phyloP scores from a whole-genome alignment of 53 echinoderm and acorn worm genomes.

The Stichopus horrens region DNA sequence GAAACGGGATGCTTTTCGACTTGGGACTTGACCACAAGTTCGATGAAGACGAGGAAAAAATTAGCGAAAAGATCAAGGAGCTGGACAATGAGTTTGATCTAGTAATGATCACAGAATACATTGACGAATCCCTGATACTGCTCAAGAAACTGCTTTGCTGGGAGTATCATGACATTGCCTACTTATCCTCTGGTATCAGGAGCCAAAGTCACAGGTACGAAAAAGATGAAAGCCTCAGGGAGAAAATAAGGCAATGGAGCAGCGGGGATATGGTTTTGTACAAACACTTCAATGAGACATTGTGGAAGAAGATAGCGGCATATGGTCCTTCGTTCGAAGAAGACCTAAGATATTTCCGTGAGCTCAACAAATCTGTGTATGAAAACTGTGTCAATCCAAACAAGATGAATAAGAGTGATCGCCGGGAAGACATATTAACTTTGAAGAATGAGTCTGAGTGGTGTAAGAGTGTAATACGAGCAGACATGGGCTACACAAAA shows the following conservation, averaged over 20 bases:
- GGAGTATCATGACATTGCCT: slow-evolving; percentile 57
- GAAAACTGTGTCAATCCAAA: slow-evolving; percentile 46
- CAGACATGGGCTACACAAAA: neutral
- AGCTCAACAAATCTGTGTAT: slow-evolving; percentile 3
- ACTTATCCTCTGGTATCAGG: slow-evolving; percentile 51
- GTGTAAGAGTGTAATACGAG: neutral
- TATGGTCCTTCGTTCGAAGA: slow-evolving; percentile 32
- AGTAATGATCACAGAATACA: slow-evolving; percentile 66
- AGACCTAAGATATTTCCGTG: slow-evolving; percentile 31
- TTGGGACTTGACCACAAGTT: slow-evolving; percentile 55
- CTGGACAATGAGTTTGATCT: slow-evolving; percentile 60
- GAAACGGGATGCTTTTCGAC: slow-evolving; percentile 64
- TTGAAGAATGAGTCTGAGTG: slow-evolving; percentile 29
- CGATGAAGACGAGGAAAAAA: slow-evolving; percentile 26
- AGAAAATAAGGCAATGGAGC: slow-evolving; percentile 51
- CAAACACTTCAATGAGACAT: slow-evolving; percentile 55
- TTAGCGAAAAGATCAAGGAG: slow-evolving; percentile 40
- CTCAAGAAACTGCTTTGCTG: slow-evolving; percentile 65
- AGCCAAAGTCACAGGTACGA: slow-evolving; percentile 34
- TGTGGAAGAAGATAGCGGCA: slow-evolving; percentile 42
- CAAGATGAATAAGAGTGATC: slow-evolving; percentile 23
- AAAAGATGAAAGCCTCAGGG: slow-evolving; percentile 10
- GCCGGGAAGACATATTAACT: slow-evolving; percentile 43
- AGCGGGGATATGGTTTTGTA: slow-evolving; percentile 46
- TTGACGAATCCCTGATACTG: slow-evolving; percentile 68